These are phyloP conservation scores for Atractosteus spatula DNA, from an alignment of 2,113 vertebrate genomes.

Conservation along the genomic window DNA sequence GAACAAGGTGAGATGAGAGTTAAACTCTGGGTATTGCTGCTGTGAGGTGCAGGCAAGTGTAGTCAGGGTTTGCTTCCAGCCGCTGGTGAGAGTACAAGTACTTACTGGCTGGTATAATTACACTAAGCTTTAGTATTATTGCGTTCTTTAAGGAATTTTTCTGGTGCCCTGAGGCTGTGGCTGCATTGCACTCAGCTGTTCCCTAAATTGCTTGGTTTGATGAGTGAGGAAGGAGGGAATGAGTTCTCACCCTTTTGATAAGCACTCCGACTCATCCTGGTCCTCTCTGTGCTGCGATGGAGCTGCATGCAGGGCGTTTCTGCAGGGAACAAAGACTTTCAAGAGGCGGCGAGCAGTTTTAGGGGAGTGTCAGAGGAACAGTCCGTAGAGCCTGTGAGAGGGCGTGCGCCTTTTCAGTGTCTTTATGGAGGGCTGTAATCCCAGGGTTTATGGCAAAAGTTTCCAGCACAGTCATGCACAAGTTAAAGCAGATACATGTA, in stretches of 20 bases:
- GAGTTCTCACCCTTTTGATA: neutral
- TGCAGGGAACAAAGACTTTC: neutral
- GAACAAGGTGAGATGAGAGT: neutral
- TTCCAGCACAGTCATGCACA: no score
- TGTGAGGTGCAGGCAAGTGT: neutral
- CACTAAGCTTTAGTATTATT: neutral
- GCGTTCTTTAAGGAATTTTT: neutral
- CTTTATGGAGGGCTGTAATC: constrained; percentile 1
- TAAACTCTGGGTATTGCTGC: neutral
- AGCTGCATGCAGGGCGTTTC: neutral
- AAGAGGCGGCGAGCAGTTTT: no score
- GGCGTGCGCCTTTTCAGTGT: neutral
- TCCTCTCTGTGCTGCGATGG: no score
- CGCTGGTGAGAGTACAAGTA: neutral
- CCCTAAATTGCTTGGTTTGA: no score
- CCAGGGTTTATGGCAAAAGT: no score
- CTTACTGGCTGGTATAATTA: constrained; percentile 13
- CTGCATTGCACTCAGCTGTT: neutral
- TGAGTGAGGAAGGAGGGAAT: neutral
- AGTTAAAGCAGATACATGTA: no score
- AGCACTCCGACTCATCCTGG: no score
- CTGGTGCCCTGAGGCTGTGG: neutral
- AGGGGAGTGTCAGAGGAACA: no score
- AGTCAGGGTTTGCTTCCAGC: no score
- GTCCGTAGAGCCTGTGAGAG: neutral